Percentiles rank a stretch among this genome's conserved stretches.
phyloP scores from a whole-genome alignment of 2,888 invertebrate species.

The Mycalesis mineus region DNA sequence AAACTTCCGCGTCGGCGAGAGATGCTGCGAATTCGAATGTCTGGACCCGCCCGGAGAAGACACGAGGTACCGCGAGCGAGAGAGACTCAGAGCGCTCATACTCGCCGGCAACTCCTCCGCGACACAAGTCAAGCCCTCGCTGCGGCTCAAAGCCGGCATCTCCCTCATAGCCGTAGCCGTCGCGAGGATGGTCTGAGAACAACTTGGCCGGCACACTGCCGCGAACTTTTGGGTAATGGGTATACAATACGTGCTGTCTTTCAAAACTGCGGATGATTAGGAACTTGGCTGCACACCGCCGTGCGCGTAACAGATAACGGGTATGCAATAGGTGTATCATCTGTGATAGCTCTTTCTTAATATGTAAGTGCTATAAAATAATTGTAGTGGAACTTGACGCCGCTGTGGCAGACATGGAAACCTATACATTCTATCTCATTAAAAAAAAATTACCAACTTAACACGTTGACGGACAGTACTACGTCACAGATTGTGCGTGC shows the following conservation, averaged over 20 bases:
- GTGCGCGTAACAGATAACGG: background rate
- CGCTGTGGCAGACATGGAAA: too few relatives aligned
- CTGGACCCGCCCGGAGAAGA: constrained; percentile 86
- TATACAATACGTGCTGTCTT: background rate
- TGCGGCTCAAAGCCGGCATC: constrained; percentile 54
- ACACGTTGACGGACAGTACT: too few relatives aligned
- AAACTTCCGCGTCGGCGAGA: constrained; percentile 88
- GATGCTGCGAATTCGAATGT: constrained; percentile 94
- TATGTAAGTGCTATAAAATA: too few relatives aligned
- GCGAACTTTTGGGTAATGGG: constrained; percentile 1
- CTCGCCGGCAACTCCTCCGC: constrained; percentile 79
- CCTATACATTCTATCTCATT: too few relatives aligned
- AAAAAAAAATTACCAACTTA: too few relatives aligned
- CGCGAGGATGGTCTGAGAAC: constrained; percentile 62
- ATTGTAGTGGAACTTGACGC: background rate
- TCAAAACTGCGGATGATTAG: background rate
- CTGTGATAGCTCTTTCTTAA: background rate
- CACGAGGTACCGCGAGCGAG: constrained; percentile 77
- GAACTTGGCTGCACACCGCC: background rate
- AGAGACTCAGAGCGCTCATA: constrained; percentile 79
- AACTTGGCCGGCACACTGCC: background rate
- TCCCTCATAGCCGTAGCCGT: constrained; percentile 61
- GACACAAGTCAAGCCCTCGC: constrained; percentile 46
- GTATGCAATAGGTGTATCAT: background rate
- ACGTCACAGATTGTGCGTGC: too few relatives aligned